Base-by-base conservation (phyloP, 1,140 invertebrate species). In the Lineus longissimus region DNA sequence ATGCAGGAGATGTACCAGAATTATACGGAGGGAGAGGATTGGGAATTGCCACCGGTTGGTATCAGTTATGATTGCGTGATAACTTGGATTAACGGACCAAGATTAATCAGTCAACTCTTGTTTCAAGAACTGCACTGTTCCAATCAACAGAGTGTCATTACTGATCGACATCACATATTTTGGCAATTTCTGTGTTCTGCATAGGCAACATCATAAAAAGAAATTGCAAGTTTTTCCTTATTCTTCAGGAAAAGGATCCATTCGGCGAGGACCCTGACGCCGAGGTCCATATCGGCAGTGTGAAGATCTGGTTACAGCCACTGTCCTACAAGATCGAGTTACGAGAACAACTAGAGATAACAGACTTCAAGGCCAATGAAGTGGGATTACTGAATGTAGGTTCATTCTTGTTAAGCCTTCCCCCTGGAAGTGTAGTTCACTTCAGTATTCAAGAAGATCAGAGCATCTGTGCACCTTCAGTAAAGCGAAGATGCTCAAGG, bases 1-100 rank as follows among this genome's bases (percentile, higher is more conserved):
- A 88, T 88, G 85, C 84, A 86, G 72, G 86, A 88, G 71, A 86
- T 88, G 80, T 88, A 86, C 67, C 81, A 84, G 61, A 84, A 86
- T 62, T 86, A 84, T 67, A 77, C 84, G 66, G 84, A 86, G 45
- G 85, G 83, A 17, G 82, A 85, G 59, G 81, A 85, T 29, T 84
- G 84, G 83, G 82, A 87, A 56, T 30, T 85, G 51, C 79, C 85
- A 29, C 77, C 79, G 57, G 85, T 85, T 72, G 74, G 74, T 72
- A 17, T 36, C 41, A 69, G 33, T n/a, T n/a, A n/a, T n/a, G n/a
- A n/a, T n/a, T n/a, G n/a, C n/a, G n/a, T n/a, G n/a, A n/a, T n/a
- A n/a, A n/a, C 19, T 33, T 45, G 11, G n/a, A n/a, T n/a, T n/a
- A n/a, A n/a, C n/a, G n/a, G n/a, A n/a, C n/a, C n/a, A n/a, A n/a